Base-by-base conservation (phyloP, 2,113 vertebrate species). In the Dicentrarchus labrax region DNA sequence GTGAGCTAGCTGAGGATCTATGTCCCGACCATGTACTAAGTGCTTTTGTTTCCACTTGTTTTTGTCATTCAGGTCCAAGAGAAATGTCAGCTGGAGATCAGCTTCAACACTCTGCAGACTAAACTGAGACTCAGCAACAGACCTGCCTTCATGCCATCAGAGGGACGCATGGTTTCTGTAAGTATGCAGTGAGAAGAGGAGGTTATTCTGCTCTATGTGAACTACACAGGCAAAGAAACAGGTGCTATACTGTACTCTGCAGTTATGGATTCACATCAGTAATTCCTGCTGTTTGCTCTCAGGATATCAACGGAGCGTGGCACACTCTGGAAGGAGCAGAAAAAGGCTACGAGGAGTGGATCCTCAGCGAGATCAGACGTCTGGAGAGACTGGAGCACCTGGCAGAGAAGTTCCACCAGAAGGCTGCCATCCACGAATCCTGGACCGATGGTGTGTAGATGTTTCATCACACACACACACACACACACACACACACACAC, bases 51-150 rank as follows among this genome's bases (percentile, higher is more conserved):
- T 36, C 41, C 22, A 16, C 47, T 3, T 0, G 10, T 8, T 57
- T 43, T 16, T 6, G 16, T 51, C 48, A 39, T 54, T 17, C 81
- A 94, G 94, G 94, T 97, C 57, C 98, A 98, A 78, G 98, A 98
- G 94, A 98, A 99, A 51, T 98, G 98, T 47, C 98, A 98, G 93
- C 94, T 99, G 83, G 98, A 99, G 94, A 99, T 99, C 94, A 98
- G 98, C 96, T 99, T 99, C 94, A 99, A 99, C 94, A 99, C 98
- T 0, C 93, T 99, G 86, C 98, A 99, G 95, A 99, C 98, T 17
- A 99, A 99, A 72, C 96, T 99, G 67, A 92, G 98, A 16, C 97
- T 99, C 43, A 98, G 97, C 95, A 97, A 97, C 94, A 90, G 98
- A 5, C 98, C 98, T 0, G 98, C 97, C 78, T 99, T 99, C 93